Percentiles rank a stretch among this genome's conserved stretches.
These are phyloP conservation scores for Alfaro cultratus DNA, from an alignment of 2,797 vertebrate species.

Conservation along the genomic window DNA sequence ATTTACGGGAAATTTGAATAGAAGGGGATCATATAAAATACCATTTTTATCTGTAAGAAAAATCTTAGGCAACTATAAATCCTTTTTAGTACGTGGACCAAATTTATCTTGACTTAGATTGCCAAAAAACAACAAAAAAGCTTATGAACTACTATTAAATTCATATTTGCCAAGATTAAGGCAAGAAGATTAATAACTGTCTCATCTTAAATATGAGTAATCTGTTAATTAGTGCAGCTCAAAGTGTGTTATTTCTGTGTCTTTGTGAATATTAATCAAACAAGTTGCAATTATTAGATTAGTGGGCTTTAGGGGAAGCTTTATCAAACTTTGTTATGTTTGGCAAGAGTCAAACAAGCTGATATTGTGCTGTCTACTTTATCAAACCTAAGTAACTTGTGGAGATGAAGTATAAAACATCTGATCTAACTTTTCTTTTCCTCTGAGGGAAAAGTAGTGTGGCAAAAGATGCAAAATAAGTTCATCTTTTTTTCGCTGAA, in stretches of 20 bases:
- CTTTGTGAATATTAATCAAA: not conserved
- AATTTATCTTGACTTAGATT: not conserved
- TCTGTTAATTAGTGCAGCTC: not conserved
- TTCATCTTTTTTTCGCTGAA: not conserved
- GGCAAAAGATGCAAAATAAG: not conserved
- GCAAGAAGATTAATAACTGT: not conserved
- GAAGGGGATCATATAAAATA: not conserved
- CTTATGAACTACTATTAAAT: not conserved
- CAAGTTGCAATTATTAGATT: not conserved
- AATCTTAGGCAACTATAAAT: not conserved
- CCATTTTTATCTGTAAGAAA: not conserved
- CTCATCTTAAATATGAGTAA: not conserved
- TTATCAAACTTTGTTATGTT: not conserved
- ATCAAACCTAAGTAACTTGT: not conserved
- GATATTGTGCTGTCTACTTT: not conserved
- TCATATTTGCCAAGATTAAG: not conserved
- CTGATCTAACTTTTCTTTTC: not conserved
- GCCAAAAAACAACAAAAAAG: not conserved
- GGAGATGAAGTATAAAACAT: not conserved
- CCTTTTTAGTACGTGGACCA: not conserved
- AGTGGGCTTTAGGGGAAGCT: not conserved
- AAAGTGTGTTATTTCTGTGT: not conserved
- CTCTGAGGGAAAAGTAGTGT: not conserved
- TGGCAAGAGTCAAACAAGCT: not conserved
- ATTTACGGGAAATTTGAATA: not conserved